phyloP scores from a whole-genome alignment of 2,888 invertebrate genomes.

The Mythimna impura region DNA sequence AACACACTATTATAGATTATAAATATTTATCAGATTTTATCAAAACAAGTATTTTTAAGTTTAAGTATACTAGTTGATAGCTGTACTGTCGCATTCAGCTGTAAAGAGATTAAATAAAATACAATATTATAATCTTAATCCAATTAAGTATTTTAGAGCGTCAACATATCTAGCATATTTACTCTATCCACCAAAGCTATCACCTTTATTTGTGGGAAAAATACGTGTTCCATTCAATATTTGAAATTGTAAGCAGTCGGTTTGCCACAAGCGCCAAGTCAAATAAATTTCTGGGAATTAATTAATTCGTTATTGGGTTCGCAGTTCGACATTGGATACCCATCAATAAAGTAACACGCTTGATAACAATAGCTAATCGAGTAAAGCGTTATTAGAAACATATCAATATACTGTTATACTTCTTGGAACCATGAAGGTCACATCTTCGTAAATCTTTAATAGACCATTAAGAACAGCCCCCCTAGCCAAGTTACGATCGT shows the following conservation, averaged over 20 bases:
- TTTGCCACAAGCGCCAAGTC: background rate
- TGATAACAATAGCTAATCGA: constrained; percentile 28
- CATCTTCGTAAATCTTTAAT: constrained; percentile 1
- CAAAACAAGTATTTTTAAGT: no score
- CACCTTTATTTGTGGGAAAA: background rate
- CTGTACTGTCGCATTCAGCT: no score
- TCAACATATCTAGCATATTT: background rate
- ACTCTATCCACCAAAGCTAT: background rate
- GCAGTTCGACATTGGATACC: constrained; percentile 1
- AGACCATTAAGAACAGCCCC: background rate
- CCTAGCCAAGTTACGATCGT: no score
- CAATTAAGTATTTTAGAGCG: background rate
- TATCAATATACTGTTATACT: constrained; percentile 14
- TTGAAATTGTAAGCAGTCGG: constrained; percentile 4
- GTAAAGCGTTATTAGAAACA: constrained; percentile 8
- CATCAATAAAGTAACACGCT: background rate
- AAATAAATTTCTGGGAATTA: constrained; percentile 1
- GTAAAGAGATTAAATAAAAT: no score
- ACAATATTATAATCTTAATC: no score
- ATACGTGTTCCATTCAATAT: background rate
- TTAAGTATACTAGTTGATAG: no score
- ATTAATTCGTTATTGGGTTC: background rate
- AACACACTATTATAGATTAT: no score
- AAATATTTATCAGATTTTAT: no score
- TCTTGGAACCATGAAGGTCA: constrained; percentile 8